phyloP scores from a whole-genome alignment of 2,888 invertebrate species.

The Leucoma salicis region DNA sequence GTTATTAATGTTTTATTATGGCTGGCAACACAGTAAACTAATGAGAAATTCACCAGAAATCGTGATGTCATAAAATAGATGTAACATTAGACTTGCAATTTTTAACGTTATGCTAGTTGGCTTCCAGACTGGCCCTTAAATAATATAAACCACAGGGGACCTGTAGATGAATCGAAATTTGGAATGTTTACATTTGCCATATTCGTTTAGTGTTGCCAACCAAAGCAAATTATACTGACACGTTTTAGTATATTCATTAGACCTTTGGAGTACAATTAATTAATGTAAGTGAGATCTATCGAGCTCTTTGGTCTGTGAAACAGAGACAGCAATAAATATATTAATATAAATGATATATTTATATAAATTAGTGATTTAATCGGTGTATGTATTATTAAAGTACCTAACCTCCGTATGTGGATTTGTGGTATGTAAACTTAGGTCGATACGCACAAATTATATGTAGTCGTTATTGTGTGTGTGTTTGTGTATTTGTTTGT shows the following conservation, averaged over 20 bases:
- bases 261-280: slow-evolving; percentile 50
- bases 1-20: too few species aligned
- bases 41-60: background rate
- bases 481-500: slow-evolving; percentile 36
- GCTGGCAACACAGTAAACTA: background rate
- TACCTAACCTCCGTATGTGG: slow-evolving; percentile 41
- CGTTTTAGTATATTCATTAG: slow-evolving; percentile 29
- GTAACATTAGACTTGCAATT: background rate
- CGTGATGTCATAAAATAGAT: too few species aligned
- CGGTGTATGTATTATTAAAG: slow-evolving; percentile 43
- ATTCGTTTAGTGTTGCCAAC: slow-evolving; percentile 34
- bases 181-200: slow-evolving; percentile 39
- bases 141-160: slow-evolving; percentile 44
- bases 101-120: slow-evolving; percentile 13
- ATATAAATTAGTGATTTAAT: slow-evolving; percentile 41
- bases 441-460: slow-evolving; percentile 79
- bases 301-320: slow-evolving; percentile 76
- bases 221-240: slow-evolving; percentile 40
- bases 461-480: slow-evolving; percentile 60
- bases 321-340: slow-evolving; percentile 78
- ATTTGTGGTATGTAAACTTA: slow-evolving; percentile 55
- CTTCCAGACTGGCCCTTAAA: slow-evolving; percentile 17
- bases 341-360: slow-evolving; percentile 40
- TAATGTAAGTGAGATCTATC: slow-evolving; percentile 69
- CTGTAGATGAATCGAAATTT: slow-evolving; percentile 38